Evolutionary conservation across 1,140 invertebrate genomes (phyloP).

Genomic region (Nymphalis io): DNA sequence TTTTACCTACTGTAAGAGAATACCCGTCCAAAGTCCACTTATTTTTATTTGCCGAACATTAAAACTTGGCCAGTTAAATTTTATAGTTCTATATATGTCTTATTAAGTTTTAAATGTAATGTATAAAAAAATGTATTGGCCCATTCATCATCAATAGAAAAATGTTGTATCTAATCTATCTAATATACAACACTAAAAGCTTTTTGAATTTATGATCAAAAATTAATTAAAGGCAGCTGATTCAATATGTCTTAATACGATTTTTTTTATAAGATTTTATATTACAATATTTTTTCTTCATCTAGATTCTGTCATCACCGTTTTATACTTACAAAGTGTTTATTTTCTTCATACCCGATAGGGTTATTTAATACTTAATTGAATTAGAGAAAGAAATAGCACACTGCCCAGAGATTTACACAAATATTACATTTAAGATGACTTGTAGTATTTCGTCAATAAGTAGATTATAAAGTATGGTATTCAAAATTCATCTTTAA

Average conservation of each 20-base stretch:
- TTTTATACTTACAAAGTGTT: conserved; percentile 10
- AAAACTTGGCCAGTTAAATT: conserved; percentile 35
- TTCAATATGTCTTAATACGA: conserved; percentile 3
- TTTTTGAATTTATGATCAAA: conserved; percentile 6
- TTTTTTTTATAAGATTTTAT: not conserved
- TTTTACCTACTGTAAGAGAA: conserved; percentile 51
- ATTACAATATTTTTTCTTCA: not conserved
- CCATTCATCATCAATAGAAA: not conserved
- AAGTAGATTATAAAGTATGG: conserved; percentile 26
- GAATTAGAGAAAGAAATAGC: conserved; percentile 36
- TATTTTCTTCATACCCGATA: conserved; percentile 31
- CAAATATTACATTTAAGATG: conserved; percentile 37
- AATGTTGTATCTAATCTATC: not conserved
- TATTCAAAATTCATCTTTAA: conserved; percentile 19
- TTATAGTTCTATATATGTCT: conserved; percentile 34
- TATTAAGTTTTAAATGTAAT: conserved; percentile 25
- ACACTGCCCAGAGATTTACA: conserved; percentile 44
- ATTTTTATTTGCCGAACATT: conserved; percentile 38
- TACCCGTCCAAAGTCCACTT: conserved; percentile 49
- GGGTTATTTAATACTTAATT: conserved; percentile 24
- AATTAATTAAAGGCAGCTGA: conserved; percentile 35
- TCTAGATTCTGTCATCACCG: conserved; percentile 24
- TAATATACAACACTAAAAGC: not conserved
- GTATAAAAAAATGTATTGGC: conserved; percentile 19
- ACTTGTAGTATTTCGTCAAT: conserved; percentile 20